Base-by-base conservation (phyloP, 2,888 invertebrate genomes). In the Caenorhabditis angaria region DNA sequence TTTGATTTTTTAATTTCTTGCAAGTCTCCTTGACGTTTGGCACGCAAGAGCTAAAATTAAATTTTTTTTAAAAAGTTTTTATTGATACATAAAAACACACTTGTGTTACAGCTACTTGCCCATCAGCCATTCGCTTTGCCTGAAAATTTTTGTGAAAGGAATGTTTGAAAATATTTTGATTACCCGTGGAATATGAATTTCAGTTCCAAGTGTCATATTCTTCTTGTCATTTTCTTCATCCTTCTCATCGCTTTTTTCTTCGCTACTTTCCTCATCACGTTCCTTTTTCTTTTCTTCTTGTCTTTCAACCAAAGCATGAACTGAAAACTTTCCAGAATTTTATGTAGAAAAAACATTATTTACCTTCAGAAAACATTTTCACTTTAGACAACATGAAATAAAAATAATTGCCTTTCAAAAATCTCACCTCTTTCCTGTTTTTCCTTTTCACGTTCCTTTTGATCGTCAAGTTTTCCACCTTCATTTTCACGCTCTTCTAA, bases 191-290 rank as follows among this genome's bases (percentile, higher is more conserved):
- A 54, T 54, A 27, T 27, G 4, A 54, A 54, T 27, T 27, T 54
- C 54, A 24, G 54, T 28, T n/a, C n/a, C n/a, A n/a, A n/a, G n/a
- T n/a, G n/a, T n/a, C n/a, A n/a, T n/a, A n/a, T n/a, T n/a, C n/a
- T n/a, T 56, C 4, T n/a, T 20, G 27, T 20, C 22, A 24, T 66
- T 63, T 20, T 71, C 63, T 8, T 71, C 63, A 2, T 66, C 65
- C 22, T 62, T 54, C 10, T 25, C 57, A 6, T 70, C 64, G 50
- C 70, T 64, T n/a, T 64, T 61, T 28, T 70, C 60, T 29, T 66
- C 70, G 28, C 64, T 27, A 47, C 51, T 56, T 56, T 18, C 12
- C n/a, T 32, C 55, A 3, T 32, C 55, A 5, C 32, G 12, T 56
- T 56, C 55, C 20, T 54, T 54, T 24, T 54, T 54, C 5, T 14